Percentiles rank a stretch among this genome's conserved stretches.
These are phyloP conservation scores for Rana temporaria DNA, from an alignment of 2,113 vertebrate species.

Conservation along the genomic window DNA sequence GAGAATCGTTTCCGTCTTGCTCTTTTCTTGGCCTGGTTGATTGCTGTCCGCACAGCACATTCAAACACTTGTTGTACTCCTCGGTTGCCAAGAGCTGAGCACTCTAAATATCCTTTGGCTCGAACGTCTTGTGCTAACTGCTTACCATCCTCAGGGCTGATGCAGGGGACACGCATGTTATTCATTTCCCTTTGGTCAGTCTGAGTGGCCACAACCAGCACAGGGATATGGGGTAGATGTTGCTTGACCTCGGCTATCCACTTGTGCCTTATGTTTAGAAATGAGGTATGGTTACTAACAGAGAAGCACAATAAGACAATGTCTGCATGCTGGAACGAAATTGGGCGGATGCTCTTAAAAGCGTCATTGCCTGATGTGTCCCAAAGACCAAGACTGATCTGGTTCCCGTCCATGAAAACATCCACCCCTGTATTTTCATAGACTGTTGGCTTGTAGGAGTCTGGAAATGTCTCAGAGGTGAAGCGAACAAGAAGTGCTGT, in stretches of 20 bases:
- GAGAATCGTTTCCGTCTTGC: conserved; percentile 82
- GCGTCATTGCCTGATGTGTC: conserved; percentile 92
- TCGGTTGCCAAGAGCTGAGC: conserved; percentile 89
- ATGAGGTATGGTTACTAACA: conserved; percentile 88
- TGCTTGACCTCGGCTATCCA: conserved; percentile 88
- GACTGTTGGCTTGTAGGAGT: conserved; percentile 91
- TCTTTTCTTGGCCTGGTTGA: conserved; percentile 82
- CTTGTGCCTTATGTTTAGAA: conserved; percentile 83
- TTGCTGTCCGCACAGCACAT: conserved; percentile 85
- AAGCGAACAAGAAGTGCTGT: conserved; percentile 93
- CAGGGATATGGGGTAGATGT: conserved; percentile 83
- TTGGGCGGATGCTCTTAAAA: conserved; percentile 87
- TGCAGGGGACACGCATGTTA: conserved; percentile 77
- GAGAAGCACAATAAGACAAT: conserved; percentile 94
- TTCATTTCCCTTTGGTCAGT: conserved; percentile 89
- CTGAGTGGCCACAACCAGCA: conserved; percentile 93
- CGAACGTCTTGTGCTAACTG: conserved; percentile 84
- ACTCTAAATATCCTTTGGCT: conserved; percentile 94
- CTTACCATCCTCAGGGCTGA: conserved; percentile 79
- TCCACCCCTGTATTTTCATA: conserved; percentile 95
- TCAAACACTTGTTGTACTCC: conserved; percentile 97
- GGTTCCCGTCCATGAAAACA: conserved; percentile 92
- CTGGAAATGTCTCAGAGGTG: conserved; percentile 94
- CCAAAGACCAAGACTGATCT: conserved; percentile 95
- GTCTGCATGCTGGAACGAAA: conserved; percentile 95